Evolutionary conservation across 1,140 invertebrate species (phyloP), one percentile per base, ranked within the genome.

Genomic region (Eueides isabella): DNA sequence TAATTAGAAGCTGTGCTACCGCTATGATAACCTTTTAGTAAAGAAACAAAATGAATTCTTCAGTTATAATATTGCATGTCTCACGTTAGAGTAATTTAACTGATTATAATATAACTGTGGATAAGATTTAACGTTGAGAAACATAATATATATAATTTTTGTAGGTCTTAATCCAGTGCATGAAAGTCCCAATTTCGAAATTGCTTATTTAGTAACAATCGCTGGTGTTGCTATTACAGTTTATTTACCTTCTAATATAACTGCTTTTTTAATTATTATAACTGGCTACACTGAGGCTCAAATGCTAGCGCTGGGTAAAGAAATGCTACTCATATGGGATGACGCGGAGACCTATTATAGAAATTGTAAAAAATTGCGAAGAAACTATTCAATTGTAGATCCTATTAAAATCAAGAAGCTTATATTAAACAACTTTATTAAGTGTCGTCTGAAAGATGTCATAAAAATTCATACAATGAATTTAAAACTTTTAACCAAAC

Each of bases 271-370:
- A 4, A 79, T 85, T 14, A 55, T 86, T 19, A 72, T 84, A 19
- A 63, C 71, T 16, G 85, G 85, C 2, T 85, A 87, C 33, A 77
- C 65, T n/a, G 84, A 87, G 78, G 75, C 84, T 2, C 84, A 87
- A 72, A 81, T 86, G 73, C 23, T 78, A 1, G 71, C 84, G 2
- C 66, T 84, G 1, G 79, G 76, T 48, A 67, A 79, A 44, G 86
- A 88, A 76, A n/a, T 88, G 7, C 28, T n/a, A 5, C 62, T 80
- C 28, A 16, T 88, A 19, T 88, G 82, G 83, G 64, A 77, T n/a
- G 82, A 74, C 33, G 23, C 55, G n/a, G n/a, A 78, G 14, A 16
- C 75, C 29, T 78, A 72, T 41, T 71, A 74, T 44, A 67, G 74
- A 35, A 69, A 61, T 5, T 55, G 29, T n/a, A 63, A 33, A 19